Percentiles rank a stretch among this genome's conserved stretches.
Conservation (phyloP, 2,113 vertebrate species). For the Dicerorhinus sumatrensis region DNA sequence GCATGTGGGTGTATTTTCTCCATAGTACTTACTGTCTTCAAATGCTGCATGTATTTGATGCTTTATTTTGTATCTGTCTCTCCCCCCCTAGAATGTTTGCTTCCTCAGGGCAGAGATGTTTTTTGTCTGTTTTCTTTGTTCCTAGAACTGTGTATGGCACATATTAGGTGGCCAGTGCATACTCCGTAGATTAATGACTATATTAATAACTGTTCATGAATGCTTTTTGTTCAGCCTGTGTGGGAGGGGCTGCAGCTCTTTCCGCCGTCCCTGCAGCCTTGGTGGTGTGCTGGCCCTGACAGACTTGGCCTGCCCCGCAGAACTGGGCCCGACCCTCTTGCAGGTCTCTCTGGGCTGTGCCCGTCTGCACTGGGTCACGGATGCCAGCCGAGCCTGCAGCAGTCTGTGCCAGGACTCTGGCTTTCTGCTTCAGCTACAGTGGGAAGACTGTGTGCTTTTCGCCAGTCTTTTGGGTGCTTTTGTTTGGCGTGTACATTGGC, state of each 20-base stretch:
- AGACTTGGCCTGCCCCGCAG: not conserved
- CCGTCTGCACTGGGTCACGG: rapidly evolving
- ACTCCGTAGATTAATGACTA: not conserved
- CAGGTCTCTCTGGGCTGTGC: not conserved
- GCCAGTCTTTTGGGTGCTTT: not conserved
- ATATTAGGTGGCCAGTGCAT: not conserved
- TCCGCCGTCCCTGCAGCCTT: not conserved
- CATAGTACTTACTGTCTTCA: not conserved
- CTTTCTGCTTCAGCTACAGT: not conserved
- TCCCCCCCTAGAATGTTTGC: not conserved
- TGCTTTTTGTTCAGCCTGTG: not conserved
- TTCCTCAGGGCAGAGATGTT: not conserved
- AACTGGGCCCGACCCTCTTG: not conserved
- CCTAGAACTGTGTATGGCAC: not conserved
- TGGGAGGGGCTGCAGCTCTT: too few species aligned
- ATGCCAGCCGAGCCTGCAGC: rapidly evolving
- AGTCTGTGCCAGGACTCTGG: not conserved
- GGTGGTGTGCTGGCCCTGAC: not conserved
- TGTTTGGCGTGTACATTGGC: not conserved
- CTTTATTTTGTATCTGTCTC: not conserved
- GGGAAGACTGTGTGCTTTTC: not conserved
- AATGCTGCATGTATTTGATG: rapidly evolving
- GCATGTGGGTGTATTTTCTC: not conserved
- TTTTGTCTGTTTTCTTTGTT: not conserved
- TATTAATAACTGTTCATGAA: too few species aligned